These are phyloP conservation scores for Cyrtodaria siliqua DNA, from an alignment of 2,888 invertebrate species.

Conservation along the genomic window DNA sequence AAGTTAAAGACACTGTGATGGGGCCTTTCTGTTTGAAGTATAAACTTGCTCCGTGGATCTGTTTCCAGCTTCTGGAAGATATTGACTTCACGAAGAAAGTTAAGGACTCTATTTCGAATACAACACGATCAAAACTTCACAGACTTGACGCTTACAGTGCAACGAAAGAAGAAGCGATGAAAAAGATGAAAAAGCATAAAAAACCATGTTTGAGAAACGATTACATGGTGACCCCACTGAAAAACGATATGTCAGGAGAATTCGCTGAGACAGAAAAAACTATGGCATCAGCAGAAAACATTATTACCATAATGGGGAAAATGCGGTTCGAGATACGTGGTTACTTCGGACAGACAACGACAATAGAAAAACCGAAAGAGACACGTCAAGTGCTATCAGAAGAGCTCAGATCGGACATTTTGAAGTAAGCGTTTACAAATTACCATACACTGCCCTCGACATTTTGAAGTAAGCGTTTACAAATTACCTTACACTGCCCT, in stretches of 20 bases:
- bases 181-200: neutral
- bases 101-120: constrained; percentile 2
- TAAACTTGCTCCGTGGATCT: constrained; percentile 1
- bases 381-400: neutral
- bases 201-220: neutral
- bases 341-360: constrained; percentile 23
- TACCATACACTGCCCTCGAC: too few species aligned
- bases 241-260: constrained; percentile 17
- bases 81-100: neutral
- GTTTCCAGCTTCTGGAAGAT: constrained; percentile 3
- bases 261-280: constrained; percentile 19
- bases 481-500: too few species aligned
- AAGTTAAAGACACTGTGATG: neutral
- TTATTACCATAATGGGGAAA: constrained; percentile 22
- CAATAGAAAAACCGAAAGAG: neutral
- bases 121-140: constrained; percentile 8
- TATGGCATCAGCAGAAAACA: constrained; percentile 5
- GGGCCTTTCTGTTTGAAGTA: neutral
- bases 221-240: constrained; percentile 9
- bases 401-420: constrained; percentile 1
- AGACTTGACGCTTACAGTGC: constrained; percentile 8
- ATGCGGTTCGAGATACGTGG: constrained; percentile 40
- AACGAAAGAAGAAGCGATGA: neutral
- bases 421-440: constrained; percentile 23
- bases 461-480: too few species aligned